A percentile compares a stretch with the other conserved stretches of the same genome.
Evolutionary conservation across 2,888 invertebrate genomes (phyloP).

Genomic region (Netelia virgata): DNA sequence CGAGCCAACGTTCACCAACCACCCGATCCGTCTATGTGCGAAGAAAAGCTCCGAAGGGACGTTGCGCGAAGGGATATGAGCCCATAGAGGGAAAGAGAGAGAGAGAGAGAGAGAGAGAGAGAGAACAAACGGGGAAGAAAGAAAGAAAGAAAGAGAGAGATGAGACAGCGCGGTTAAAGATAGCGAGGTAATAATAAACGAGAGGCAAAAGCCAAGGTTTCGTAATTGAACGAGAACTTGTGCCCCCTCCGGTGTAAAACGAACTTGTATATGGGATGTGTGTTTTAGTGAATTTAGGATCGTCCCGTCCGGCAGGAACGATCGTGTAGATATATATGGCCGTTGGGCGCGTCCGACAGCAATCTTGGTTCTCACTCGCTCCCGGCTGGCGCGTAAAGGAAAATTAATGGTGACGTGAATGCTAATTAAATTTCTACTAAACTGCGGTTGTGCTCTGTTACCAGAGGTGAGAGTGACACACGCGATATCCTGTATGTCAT

Average conservation of each 20-base stretch:
- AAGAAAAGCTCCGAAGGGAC: slow-evolving; percentile 17
- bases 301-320: slow-evolving; percentile 39
- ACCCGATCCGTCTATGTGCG: background rate
- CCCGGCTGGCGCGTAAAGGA: slow-evolving; percentile 49
- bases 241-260: slow-evolving; percentile 34
- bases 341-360: slow-evolving; percentile 60
- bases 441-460: slow-evolving; percentile 41
- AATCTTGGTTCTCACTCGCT: slow-evolving; percentile 40
- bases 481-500: slow-evolving; percentile 32
- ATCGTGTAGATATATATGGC: slow-evolving; percentile 36
- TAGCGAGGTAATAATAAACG: slow-evolving; percentile 14
- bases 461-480: slow-evolving; percentile 55
- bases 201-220: slow-evolving; percentile 9
- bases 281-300: slow-evolving; percentile 52
- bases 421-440: slow-evolving; percentile 66
- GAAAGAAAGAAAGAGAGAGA: background rate
- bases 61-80: background rate
- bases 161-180: background rate
- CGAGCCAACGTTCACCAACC: slow-evolving; percentile 30
- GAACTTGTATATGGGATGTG: background rate
- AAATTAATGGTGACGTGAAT: slow-evolving; percentile 66
- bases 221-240: slow-evolving; percentile 47
- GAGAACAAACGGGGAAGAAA: background rate
- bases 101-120: background rate
- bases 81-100: background rate